Conservation (phyloP, 1,140 invertebrate genomes). For the Halyomorpha halys region DNA sequence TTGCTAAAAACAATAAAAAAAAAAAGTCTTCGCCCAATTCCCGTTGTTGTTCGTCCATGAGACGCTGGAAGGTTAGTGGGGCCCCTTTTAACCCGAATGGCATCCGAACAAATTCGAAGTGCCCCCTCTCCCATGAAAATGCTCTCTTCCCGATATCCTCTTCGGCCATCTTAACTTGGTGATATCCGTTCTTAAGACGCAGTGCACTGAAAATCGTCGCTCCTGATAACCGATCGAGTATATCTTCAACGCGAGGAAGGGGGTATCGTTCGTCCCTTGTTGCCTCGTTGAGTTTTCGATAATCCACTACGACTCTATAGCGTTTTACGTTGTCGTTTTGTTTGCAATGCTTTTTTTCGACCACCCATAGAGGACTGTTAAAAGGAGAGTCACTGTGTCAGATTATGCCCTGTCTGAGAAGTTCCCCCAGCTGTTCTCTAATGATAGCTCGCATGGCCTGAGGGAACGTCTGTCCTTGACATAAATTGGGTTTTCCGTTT, state of each 20-base stretch:
- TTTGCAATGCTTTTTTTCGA: too few species aligned
- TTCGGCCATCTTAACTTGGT: background rate
- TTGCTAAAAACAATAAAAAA: constrained; percentile 10
- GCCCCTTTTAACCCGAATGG: constrained; percentile 36
- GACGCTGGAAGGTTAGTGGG: constrained; percentile 32
- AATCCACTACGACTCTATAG: too few species aligned
- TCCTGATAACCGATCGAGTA: background rate
- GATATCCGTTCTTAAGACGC: background rate
- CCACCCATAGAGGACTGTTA: too few species aligned
- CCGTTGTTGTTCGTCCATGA: constrained; percentile 30
- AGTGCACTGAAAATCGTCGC: background rate
- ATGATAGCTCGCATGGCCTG: too few species aligned
- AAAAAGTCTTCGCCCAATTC: background rate
- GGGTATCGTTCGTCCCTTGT: background rate
- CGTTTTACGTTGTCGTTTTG: too few species aligned
- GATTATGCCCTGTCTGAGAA: too few species aligned
- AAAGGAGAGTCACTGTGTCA: too few species aligned
- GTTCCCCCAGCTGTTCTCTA: too few species aligned
- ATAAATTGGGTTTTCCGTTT: too few species aligned
- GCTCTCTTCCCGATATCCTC: background rate
- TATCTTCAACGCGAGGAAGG: background rate
- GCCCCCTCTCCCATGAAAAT: background rate
- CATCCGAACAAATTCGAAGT: constrained; percentile 24
- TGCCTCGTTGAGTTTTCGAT: too few species aligned
- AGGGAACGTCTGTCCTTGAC: too few species aligned